phyloP scores from a whole-genome alignment of 2,888 invertebrate species.

The Byasa hedistus region DNA sequence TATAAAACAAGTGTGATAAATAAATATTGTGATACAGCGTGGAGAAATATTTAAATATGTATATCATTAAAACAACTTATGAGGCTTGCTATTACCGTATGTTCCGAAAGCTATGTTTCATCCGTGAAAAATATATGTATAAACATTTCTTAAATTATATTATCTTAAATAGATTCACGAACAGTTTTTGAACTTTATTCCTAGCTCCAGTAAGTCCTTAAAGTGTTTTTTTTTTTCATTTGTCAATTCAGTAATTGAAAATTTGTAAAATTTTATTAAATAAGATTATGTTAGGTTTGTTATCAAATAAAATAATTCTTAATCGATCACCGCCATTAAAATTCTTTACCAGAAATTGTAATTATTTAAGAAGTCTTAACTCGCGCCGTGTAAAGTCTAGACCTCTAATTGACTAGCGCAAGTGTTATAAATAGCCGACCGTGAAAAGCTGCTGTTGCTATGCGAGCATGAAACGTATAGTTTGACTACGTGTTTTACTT shows the following conservation, averaged over 20 bases:
- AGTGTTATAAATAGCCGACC: conserved; percentile 56
- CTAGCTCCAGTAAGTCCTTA: too few species aligned
- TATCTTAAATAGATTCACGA: too few species aligned
- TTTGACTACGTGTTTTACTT: conserved; percentile 14
- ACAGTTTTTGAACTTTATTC: too few species aligned
- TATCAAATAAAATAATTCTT: not conserved
- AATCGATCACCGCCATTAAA: too few species aligned
- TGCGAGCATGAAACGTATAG: conserved; percentile 33
- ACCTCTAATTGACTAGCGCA: conserved; percentile 61
- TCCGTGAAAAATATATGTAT: too few species aligned
- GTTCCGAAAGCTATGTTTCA: too few species aligned
- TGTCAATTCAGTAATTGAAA: too few species aligned
- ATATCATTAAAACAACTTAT: not conserved
- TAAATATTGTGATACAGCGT: not conserved
- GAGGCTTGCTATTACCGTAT: too few species aligned
- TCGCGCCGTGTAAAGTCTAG: conserved; percentile 42
- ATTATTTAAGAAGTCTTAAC: conserved; percentile 10
- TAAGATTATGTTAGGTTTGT: not conserved
- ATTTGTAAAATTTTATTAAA: not conserved
- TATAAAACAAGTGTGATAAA: not conserved
- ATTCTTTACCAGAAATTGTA: too few species aligned
- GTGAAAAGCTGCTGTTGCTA: conserved; percentile 60
- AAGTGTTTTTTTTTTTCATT: too few species aligned
- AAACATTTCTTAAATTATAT: too few species aligned
- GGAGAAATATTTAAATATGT: too few species aligned